These are phyloP conservation scores for Pteronotus mesoamericanus DNA, from an alignment of 2,797 vertebrate genomes.

Conservation along the genomic window DNA sequence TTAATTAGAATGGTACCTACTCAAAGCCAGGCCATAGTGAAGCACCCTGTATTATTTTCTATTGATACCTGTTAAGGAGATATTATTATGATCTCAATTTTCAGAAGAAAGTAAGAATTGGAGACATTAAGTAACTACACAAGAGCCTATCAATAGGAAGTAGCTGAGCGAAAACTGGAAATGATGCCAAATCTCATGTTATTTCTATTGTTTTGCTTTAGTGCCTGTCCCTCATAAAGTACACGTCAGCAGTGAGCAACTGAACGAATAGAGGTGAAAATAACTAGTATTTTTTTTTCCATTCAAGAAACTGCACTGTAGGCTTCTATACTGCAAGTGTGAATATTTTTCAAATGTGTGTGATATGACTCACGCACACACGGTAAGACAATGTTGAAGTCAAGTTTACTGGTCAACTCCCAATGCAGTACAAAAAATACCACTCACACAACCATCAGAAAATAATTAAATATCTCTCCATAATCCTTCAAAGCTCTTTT, in stretches of 20 bases:
- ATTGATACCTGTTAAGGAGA: not conserved
- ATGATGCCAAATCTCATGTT: not conserved
- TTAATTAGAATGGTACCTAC: not conserved
- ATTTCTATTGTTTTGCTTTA: not conserved
- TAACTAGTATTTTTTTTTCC: not conserved
- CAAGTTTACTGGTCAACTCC: not conserved
- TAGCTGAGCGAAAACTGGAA: not conserved
- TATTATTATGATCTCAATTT: not conserved
- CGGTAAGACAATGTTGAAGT: not conserved
- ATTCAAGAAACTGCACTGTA: not conserved
- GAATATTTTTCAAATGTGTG: slow-evolving; percentile 5
- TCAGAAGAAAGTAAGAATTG: not conserved
- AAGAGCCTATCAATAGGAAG: not conserved
- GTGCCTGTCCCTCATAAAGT: not conserved
- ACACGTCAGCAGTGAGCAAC: not conserved
- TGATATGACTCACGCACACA: not conserved
- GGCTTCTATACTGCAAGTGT: not conserved
- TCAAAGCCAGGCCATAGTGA: not conserved
- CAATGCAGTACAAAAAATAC: not conserved
- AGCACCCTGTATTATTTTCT: not conserved
- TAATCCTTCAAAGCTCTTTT: slow-evolving; percentile 42
- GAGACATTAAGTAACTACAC: not conserved
- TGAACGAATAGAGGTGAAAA: not conserved
- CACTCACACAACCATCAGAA: slow-evolving; percentile 6
- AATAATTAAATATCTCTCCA: slow-evolving; percentile 32